phyloP scores from a whole-genome alignment of 2,797 vertebrate species.

The Hephaestus fuliginosus region DNA sequence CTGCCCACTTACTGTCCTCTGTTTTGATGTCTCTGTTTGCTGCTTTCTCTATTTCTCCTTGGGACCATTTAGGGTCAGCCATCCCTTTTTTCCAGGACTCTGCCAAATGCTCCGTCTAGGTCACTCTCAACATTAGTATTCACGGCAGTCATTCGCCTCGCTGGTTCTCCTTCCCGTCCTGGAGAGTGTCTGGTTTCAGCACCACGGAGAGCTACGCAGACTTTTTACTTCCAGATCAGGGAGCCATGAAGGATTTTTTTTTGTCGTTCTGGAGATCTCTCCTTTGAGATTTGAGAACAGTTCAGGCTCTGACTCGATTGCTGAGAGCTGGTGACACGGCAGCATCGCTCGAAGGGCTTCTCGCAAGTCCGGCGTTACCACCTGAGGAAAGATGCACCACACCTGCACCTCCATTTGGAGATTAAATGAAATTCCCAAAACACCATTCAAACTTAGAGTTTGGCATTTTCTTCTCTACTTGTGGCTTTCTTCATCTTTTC shows the following conservation, averaged over 20 bases:
- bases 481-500: not conserved
- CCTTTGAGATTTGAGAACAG: not conserved
- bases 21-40: slow-evolving; percentile 44
- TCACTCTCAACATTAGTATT: slow-evolving; percentile 73
- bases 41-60: slow-evolving; percentile 53
- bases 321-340: not conserved
- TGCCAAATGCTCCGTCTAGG: slow-evolving; percentile 69
- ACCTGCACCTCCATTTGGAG: not conserved
- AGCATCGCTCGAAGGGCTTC: not conserved
- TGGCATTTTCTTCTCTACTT: slow-evolving; percentile 14
- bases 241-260: not conserved
- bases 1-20: slow-evolving; percentile 56
- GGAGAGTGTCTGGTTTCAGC: slow-evolving; percentile 55
- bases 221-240: not conserved
- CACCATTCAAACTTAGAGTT: slow-evolving; percentile 7
- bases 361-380: not conserved
- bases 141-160: slow-evolving; percentile 56
- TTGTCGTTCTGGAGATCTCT: not conserved
- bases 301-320: not conserved
- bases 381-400: not conserved
- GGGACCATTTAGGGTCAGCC: slow-evolving; percentile 59
- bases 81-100: slow-evolving; percentile 55
- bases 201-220: slow-evolving; percentile 32
- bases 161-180: slow-evolving; percentile 45
- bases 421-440: not conserved